Evolutionary conservation across 2,113 vertebrate genomes (phyloP).

Genomic region (Ammodramus savannarum): DNA sequence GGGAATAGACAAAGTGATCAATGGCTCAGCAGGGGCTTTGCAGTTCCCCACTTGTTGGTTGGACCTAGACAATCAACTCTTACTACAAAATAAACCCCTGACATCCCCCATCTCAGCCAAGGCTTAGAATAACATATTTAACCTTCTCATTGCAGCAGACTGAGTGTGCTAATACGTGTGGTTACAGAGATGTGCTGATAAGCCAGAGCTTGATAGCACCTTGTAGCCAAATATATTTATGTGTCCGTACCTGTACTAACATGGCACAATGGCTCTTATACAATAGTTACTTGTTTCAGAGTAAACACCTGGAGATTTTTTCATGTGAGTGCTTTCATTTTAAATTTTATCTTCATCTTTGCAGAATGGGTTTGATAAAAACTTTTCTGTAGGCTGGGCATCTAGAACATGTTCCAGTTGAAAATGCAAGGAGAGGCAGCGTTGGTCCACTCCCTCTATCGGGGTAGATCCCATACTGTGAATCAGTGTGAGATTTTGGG

Average conservation of each 20-base stretch:
- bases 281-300: conserved; percentile 29
- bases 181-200: conserved; percentile 38
- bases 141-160: not conserved
- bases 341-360: conserved; percentile 9
- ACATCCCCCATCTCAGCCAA: not conserved
- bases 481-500: not conserved
- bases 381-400: not conserved
- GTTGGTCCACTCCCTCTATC: not conserved
- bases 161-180: not conserved
- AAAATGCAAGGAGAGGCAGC: not conserved
- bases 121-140: not conserved
- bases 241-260: not conserved
- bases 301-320: conserved; percentile 9
- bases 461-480: rapidly evolving
- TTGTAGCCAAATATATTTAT: not conserved
- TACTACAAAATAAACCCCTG: not conserved
- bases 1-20: not conserved
- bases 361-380: conserved; percentile 27
- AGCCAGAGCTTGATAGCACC: not conserved
- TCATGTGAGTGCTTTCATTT: conserved; percentile 2
- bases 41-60: not conserved
- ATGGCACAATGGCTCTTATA: conserved; percentile 22
- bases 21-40: not conserved
- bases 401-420: not conserved
- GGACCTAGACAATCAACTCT: not conserved